Conservation (phyloP, 2,888 invertebrate species). For the Cynaeus angustus region DNA sequence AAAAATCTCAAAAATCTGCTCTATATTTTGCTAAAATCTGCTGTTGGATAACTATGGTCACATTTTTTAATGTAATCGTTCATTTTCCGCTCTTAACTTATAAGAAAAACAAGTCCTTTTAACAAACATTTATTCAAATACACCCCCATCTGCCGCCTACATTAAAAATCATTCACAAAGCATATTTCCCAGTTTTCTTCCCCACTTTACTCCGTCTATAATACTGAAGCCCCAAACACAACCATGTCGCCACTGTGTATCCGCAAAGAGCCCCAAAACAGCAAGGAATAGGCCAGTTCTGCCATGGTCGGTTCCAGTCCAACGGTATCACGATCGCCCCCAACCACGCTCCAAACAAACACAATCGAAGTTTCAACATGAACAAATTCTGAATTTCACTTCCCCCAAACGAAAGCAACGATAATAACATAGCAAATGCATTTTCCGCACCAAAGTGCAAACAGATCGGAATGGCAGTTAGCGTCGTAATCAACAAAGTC, state of each 20-base stretch:
- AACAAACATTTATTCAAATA: too few species aligned
- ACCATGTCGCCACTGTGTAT: slow-evolving; percentile 68
- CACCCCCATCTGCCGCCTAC: too few species aligned
- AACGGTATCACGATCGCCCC: slow-evolving; percentile 90
- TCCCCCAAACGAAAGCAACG: slow-evolving; percentile 72
- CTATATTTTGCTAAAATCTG: too few species aligned
- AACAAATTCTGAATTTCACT: slow-evolving; percentile 76
- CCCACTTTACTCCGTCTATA: neutral
- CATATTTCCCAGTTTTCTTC: slow-evolving; percentile 9
- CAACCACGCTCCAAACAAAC: slow-evolving; percentile 86
- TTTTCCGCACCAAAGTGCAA: slow-evolving; percentile 77
- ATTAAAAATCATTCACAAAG: too few species aligned
- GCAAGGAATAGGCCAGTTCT: slow-evolving; percentile 85
- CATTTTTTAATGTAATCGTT: too few species aligned
- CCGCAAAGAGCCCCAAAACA: slow-evolving; percentile 80
- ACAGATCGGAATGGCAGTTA: slow-evolving; percentile 79
- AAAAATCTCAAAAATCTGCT: too few species aligned
- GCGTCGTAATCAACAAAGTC: slow-evolving; percentile 75
- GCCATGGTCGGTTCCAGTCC: slow-evolving; percentile 95
- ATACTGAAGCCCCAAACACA: slow-evolving; percentile 14
- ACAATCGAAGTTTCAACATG: slow-evolving; percentile 74
- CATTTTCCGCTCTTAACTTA: too few species aligned
- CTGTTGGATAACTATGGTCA: too few species aligned
- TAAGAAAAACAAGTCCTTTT: too few species aligned
- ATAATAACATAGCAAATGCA: slow-evolving; percentile 74